Percentiles rank a stretch among this genome's conserved stretches.
These are phyloP conservation scores for Scomber japonicus DNA, from an alignment of 2,113 vertebrate species.

Conservation along the genomic window DNA sequence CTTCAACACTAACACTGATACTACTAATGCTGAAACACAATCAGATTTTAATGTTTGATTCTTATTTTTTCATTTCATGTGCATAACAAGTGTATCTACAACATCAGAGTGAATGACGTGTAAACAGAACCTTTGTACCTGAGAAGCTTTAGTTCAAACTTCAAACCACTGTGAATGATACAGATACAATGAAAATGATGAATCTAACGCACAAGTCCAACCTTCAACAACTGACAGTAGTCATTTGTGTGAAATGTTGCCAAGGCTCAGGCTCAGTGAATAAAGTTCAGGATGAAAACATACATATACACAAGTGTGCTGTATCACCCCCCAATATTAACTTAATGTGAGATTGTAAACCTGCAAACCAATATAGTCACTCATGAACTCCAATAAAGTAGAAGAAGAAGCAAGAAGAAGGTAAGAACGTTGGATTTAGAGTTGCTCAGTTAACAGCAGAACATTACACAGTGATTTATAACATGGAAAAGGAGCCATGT, in stretches of 20 bases:
- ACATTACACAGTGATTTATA: conserved; percentile 71
- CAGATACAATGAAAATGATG: conserved; percentile 31
- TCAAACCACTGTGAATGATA: conserved; percentile 52
- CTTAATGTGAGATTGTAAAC: conserved; percentile 49
- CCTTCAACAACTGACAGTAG: conserved; percentile 42
- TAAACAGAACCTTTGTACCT: conserved; percentile 83
- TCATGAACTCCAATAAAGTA: conserved; percentile 25
- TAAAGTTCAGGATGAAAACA: conserved; percentile 51
- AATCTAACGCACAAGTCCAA: conserved; percentile 28
- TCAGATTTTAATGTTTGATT: conserved; percentile 14
- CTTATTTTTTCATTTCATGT: conserved; percentile 53
- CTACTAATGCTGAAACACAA: conserved; percentile 62
- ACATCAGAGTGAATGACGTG: conserved; percentile 68
- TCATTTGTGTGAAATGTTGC: conserved; percentile 33
- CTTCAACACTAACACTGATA: conserved; percentile 62
- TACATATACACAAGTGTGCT: conserved; percentile 6
- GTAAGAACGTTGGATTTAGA: conserved; percentile 21
- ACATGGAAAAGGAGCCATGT: conserved; percentile 51
- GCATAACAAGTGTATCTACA: conserved; percentile 71
- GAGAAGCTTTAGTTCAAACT: conserved; percentile 77
- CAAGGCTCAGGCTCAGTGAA: conserved; percentile 58
- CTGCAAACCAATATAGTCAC: conserved; percentile 38
- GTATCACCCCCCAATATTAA: conserved; percentile 26
- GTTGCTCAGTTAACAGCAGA: conserved; percentile 62
- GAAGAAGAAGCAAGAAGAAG: conserved; percentile 20